phyloP scores from a whole-genome alignment of 2,888 invertebrate species.

The Nesidiocoris tenuis region DNA sequence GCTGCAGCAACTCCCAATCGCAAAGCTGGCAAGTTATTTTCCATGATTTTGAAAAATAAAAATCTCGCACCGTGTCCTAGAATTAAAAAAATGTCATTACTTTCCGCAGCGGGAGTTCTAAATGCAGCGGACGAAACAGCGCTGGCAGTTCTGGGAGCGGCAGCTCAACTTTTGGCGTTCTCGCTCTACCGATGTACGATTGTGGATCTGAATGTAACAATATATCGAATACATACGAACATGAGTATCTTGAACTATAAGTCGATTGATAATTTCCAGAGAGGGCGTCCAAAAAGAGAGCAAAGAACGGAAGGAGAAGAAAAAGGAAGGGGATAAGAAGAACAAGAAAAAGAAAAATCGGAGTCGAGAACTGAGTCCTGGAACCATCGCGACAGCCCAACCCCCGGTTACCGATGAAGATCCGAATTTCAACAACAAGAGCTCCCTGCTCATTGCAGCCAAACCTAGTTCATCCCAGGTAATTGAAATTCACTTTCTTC shows the following conservation, averaged over 20 bases:
- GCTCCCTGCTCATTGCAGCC: background rate
- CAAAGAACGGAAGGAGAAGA: slow-evolving; percentile 30
- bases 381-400: background rate
- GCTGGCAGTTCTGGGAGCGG: slow-evolving; percentile 79
- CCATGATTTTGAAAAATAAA: slow-evolving; percentile 8
- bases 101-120: slow-evolving; percentile 60
- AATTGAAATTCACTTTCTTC: background rate
- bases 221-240: too few species aligned
- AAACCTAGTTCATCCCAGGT: slow-evolving; percentile 14
- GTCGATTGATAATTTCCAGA: slow-evolving; percentile 4
- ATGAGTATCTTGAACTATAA: too few species aligned
- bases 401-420: background rate
- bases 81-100: slow-evolving; percentile 25
- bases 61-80: background rate
- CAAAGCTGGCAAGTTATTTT: slow-evolving; percentile 66
- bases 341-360: slow-evolving; percentile 10
- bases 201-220: too few species aligned
- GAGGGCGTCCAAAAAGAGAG: slow-evolving; percentile 23
- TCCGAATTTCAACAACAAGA: background rate
- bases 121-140: slow-evolving; percentile 74
- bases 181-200: slow-evolving; percentile 10
- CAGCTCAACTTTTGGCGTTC: slow-evolving; percentile 27
- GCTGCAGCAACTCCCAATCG: slow-evolving; percentile 79
- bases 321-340: slow-evolving; percentile 26
- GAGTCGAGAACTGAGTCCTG: background rate